Conservation (phyloP, 2,888 invertebrate genomes). For the Masnerella sp. region DNA sequence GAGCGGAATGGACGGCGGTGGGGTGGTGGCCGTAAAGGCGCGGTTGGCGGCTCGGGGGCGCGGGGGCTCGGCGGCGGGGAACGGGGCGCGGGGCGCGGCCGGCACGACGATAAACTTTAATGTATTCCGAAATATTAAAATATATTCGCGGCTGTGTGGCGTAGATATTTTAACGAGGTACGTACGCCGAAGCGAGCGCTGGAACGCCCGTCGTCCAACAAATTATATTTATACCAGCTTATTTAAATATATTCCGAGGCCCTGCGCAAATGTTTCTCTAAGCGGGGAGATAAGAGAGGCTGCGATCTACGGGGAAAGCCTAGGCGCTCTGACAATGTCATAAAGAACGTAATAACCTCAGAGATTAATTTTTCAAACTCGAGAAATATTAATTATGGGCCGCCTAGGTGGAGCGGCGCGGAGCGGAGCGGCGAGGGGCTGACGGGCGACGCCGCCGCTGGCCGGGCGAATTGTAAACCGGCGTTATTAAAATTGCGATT, state of each 20-base stretch:
- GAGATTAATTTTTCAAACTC: conserved; percentile 61
- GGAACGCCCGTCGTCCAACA: conserved; percentile 67
- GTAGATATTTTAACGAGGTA: conserved; percentile 76
- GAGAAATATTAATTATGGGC: conserved; percentile 61
- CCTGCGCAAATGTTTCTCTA: conserved; percentile 66
- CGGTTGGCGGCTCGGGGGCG: conserved; percentile 10
- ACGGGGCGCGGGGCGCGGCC: conserved; percentile 61
- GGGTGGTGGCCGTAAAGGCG: conserved; percentile 42
- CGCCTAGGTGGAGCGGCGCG: conserved; percentile 26
- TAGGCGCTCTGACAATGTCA: conserved; percentile 56
- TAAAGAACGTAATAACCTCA: conserved; percentile 61
- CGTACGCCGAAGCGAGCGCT: conserved; percentile 63
- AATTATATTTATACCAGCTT: conserved; percentile 74
- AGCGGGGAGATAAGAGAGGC: conserved; percentile 61
- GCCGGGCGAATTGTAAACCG: conserved; percentile 43
- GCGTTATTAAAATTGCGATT: conserved; percentile 56
- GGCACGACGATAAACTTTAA: conserved; percentile 76
- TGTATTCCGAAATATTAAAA: conserved; percentile 78
- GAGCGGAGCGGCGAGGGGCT: too few relatives aligned
- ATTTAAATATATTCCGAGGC: conserved; percentile 72
- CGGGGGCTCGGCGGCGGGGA: conserved; percentile 27
- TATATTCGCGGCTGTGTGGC: conserved; percentile 75
- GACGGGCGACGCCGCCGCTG: too few relatives aligned
- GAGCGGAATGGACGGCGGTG: conserved; percentile 48
- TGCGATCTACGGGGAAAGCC: conserved; percentile 57